These are phyloP conservation scores for Rhinopomastus cyanomelas DNA, from an alignment of 2,113 vertebrate species.

Conservation along the genomic window DNA sequence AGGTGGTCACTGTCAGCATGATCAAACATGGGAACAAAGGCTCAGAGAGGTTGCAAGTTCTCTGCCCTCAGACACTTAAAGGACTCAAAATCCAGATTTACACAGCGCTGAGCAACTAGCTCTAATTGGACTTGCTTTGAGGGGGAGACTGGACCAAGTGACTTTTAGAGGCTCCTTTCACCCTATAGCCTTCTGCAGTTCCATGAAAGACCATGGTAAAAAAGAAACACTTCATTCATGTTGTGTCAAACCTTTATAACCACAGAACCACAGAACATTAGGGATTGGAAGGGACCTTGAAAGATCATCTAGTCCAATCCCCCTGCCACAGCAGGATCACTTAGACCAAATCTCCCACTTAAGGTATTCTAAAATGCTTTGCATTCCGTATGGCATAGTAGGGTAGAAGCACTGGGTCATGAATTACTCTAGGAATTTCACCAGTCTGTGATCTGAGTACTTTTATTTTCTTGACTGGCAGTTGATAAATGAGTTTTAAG, in stretches of 20 bases:
- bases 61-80: neutral
- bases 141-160: neutral
- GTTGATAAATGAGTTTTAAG: neutral
- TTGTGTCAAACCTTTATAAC: neutral
- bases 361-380: neutral
- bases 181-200: neutral
- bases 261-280: too few species aligned
- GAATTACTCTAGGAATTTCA: neutral
- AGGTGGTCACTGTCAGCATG: fast-evolving
- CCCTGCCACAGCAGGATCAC: too few species aligned
- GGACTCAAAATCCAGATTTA: neutral
- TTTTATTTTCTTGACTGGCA: neutral
- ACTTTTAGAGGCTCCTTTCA: neutral
- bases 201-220: neutral
- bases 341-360: too few species aligned
- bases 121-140: neutral
- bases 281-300: too few species aligned
- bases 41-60: neutral
- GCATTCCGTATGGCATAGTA: neutral
- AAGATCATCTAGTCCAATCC: too few species aligned
- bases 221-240: neutral
- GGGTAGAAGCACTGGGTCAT: neutral
- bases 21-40: neutral
- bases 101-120: neutral
- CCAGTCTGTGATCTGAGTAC: neutral